These are phyloP conservation scores for Pangasius macronema DNA, from an alignment of 2,797 vertebrate genomes.

Conservation along the genomic window DNA sequence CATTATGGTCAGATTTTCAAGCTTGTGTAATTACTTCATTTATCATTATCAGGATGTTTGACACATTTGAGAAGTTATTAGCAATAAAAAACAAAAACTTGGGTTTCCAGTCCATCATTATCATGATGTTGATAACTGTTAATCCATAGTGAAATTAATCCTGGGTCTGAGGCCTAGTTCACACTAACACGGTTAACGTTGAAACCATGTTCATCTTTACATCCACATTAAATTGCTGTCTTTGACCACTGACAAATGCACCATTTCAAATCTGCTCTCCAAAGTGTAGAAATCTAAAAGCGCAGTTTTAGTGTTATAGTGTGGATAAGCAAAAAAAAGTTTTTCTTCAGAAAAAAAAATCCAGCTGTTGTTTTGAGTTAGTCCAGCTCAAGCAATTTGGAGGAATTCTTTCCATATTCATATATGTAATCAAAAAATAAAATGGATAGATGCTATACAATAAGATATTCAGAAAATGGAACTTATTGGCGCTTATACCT, in stretches of 20 bases:
- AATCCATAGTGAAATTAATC: constrained; percentile 1
- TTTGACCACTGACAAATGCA: not conserved
- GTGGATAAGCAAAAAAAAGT: not conserved
- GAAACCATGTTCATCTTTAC: not conserved
- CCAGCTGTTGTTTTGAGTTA: not conserved
- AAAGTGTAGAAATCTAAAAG: not conserved
- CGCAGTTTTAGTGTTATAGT: not conserved
- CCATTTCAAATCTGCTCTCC: not conserved
- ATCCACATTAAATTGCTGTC: not conserved
- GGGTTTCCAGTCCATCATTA: not conserved
- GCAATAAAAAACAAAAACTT: not conserved
- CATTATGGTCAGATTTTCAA: constrained; percentile 6
- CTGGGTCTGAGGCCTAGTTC: not conserved
- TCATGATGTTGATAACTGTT: not conserved
- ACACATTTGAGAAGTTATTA: constrained; percentile 27
- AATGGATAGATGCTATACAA: not conserved
- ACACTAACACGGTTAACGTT: not conserved
- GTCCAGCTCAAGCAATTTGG: not conserved
- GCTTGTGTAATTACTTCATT: constrained; percentile 23
- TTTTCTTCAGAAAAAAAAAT: not conserved
- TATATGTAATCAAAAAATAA: not conserved
- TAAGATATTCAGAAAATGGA: not conserved
- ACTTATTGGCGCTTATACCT: not conserved
- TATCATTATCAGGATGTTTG: constrained; percentile 30
- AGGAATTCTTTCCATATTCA: not conserved